Conservation (phyloP, 2,113 vertebrate genomes). For the Grammomys surdaster region DNA sequence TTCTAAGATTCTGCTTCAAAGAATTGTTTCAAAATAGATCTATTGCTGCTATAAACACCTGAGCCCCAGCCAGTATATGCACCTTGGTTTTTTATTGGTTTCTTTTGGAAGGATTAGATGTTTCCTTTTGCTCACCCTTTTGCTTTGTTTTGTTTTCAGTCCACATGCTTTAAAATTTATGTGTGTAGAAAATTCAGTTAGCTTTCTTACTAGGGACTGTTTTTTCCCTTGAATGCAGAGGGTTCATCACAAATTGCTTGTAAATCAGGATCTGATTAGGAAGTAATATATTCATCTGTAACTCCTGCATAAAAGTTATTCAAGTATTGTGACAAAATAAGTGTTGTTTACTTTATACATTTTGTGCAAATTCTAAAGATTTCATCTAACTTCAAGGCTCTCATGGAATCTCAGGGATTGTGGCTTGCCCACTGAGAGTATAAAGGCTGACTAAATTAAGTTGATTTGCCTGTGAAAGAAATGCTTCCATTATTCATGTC, state of each 20-base stretch:
- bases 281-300: slow-evolving; percentile 89
- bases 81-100: slow-evolving; percentile 65
- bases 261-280: slow-evolving; percentile 89
- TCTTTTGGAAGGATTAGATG: background rate
- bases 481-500: slow-evolving; percentile 99
- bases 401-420: slow-evolving; percentile 98
- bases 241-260: slow-evolving; percentile 85
- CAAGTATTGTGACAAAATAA: slow-evolving; percentile 91
- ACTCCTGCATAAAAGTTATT: slow-evolving; percentile 89
- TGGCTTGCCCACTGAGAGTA: slow-evolving; percentile 95
- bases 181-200: slow-evolving; percentile 65
- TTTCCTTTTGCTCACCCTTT: slow-evolving; percentile 12
- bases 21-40: slow-evolving; percentile 60
- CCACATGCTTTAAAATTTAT: slow-evolving; percentile 68
- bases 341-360: slow-evolving; percentile 90
- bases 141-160: slow-evolving; percentile 61
- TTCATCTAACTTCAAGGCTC: slow-evolving; percentile 93
- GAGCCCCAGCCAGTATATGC: background rate
- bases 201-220: slow-evolving; percentile 65
- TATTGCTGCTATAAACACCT: slow-evolving; percentile 46
- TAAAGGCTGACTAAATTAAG: slow-evolving; percentile 99
- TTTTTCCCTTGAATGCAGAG: slow-evolving; percentile 70
- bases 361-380: slow-evolving; percentile 95
- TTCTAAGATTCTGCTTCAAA: slow-evolving; percentile 66
- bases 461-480: slow-evolving; percentile 99